phyloP scores from a whole-genome alignment of 2,888 invertebrate species.

The Lithophane ornitopus region DNA sequence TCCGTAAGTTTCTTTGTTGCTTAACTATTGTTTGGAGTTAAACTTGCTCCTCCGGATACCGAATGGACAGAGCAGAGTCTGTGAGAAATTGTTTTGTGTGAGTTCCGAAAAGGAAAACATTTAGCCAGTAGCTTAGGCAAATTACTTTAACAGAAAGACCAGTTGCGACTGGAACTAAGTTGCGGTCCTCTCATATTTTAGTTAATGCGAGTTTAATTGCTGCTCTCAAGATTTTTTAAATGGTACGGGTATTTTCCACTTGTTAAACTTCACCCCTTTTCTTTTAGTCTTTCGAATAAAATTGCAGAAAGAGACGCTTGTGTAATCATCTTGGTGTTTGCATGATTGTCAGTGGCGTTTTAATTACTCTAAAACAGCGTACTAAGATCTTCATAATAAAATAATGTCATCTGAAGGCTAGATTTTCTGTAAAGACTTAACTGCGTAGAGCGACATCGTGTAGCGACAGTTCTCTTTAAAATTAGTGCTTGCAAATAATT shows the following conservation, averaged over 20 bases:
- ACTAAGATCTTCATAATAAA: not conserved
- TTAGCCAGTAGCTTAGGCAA: constrained; percentile 87
- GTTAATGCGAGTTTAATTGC: constrained; percentile 84
- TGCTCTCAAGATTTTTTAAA: constrained; percentile 58
- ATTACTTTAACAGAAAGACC: constrained; percentile 79
- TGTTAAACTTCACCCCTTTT: constrained; percentile 60
- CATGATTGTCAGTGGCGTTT: constrained; percentile 4
- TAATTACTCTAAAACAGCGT: not conserved
- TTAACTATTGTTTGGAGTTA: constrained; percentile 87
- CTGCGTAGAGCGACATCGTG: too few relatives aligned
- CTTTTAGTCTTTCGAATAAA: constrained; percentile 32
- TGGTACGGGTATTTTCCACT: constrained; percentile 45
- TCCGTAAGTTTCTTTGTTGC: constrained; percentile 86
- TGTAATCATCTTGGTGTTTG: constrained; percentile 18
- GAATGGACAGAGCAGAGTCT: constrained; percentile 85
- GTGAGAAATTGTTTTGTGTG: constrained; percentile 88
- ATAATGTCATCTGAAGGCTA: not conserved
- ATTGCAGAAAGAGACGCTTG: constrained; percentile 22
- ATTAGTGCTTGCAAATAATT: not conserved
- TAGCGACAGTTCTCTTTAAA: not conserved
- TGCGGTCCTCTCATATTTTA: constrained; percentile 81
- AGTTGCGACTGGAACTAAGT: constrained; percentile 66
- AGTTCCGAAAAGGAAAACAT: constrained; percentile 89
- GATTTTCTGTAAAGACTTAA: not conserved
- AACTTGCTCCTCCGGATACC: constrained; percentile 84